Conservation (phyloP, 2,797 vertebrate genomes). For the Hybognathus amarus region DNA sequence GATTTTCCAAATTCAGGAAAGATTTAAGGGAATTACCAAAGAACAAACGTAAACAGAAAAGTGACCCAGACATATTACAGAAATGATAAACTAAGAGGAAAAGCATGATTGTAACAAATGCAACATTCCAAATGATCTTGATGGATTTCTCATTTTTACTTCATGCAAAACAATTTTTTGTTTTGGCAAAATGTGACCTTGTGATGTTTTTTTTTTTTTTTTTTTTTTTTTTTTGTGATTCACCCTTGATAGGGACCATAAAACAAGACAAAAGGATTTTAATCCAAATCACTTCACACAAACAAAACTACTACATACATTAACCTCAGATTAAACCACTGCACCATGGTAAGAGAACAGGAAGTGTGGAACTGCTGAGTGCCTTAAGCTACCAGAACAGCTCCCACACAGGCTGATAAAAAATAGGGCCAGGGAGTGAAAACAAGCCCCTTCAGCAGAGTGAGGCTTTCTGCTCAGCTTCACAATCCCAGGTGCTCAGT, state of each 20-base stretch:
- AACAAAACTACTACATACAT: slow-evolving; percentile 16
- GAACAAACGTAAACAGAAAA: background rate
- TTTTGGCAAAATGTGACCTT: background rate
- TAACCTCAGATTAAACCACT: slow-evolving; percentile 23
- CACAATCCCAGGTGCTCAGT: slow-evolving; percentile 93
- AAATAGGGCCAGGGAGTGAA: slow-evolving; percentile 86
- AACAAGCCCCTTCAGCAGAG: slow-evolving; percentile 87
- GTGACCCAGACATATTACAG: background rate
- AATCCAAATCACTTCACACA: background rate
- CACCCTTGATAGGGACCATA: background rate
- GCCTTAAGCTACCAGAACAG: slow-evolving; percentile 58
- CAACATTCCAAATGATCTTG: background rate
- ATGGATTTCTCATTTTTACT: background rate
- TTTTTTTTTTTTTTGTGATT: background rate
- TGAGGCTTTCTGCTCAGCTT: slow-evolving; percentile 83
- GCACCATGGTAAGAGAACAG: slow-evolving; percentile 4
- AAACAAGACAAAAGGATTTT: background rate
- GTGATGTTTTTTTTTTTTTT: background rate
- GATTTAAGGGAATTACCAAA: background rate
- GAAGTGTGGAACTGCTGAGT: slow-evolving; percentile 16
- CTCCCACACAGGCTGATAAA: slow-evolving; percentile 66
- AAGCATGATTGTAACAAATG: background rate
- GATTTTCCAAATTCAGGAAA: background rate
- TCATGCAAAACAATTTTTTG: background rate
- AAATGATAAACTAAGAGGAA: background rate